A percentile compares a stretch with the other conserved stretches of the same genome.
Conservation (phyloP, 2,797 vertebrate genomes). For the Sternotherus odoratus region DNA sequence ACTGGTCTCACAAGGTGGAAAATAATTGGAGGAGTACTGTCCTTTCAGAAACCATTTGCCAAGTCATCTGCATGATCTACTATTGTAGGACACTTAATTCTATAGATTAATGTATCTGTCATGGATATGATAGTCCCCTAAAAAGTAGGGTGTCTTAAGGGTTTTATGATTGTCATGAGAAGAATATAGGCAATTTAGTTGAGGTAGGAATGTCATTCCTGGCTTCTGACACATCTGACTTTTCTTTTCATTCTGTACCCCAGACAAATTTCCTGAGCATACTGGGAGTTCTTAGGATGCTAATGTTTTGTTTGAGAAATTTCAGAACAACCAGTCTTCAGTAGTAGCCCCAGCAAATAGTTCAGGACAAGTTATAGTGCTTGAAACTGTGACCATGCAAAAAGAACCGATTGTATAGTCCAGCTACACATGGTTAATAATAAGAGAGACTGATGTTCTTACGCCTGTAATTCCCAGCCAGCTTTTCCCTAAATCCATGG, state of each 20-base stretch:
- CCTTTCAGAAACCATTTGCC: not conserved
- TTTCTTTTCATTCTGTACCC: not conserved
- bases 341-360: not conserved
- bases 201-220: not conserved
- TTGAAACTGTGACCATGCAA: slow-evolving; percentile 9
- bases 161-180: not conserved
- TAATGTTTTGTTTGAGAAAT: not conserved
- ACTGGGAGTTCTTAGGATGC: not conserved
- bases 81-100: not conserved
- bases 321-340: not conserved
- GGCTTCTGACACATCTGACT: not conserved
- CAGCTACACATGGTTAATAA: not conserved
- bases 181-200: not conserved
- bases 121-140: too few relatives aligned
- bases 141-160: not conserved
- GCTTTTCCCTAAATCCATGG: not conserved
- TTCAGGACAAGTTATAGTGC: not conserved
- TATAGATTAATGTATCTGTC: not conserved
- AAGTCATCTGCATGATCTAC: not conserved
- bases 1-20: not conserved
- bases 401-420: not conserved
- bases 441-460: not conserved
- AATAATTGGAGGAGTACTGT: not conserved
- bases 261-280: not conserved
- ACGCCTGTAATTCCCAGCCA: not conserved